A percentile compares a stretch with the other conserved stretches of the same genome.
Conservation (phyloP, 2,113 vertebrate genomes). For the Seriola aureovittata region DNA sequence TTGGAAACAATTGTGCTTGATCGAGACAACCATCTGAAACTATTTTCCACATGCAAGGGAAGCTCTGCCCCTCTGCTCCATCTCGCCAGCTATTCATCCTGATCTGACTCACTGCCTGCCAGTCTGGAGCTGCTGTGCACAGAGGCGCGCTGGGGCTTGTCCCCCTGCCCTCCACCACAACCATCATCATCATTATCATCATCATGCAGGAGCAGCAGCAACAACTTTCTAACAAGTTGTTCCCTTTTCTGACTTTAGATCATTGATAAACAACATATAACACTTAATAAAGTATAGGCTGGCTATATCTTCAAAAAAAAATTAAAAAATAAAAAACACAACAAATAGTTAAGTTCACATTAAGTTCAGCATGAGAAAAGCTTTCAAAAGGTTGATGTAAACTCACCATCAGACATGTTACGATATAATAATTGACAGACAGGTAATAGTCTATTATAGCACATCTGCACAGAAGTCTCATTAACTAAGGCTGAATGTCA, state of each 20-base stretch:
- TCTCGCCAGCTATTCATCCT: slow-evolving; percentile 45
- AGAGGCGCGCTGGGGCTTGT: slow-evolving; percentile 47
- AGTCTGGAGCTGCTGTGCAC: neutral
- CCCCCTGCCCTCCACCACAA: neutral
- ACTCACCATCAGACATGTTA: neutral
- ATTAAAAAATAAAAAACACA: neutral
- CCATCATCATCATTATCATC: neutral
- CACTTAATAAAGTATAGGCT: too few relatives aligned
- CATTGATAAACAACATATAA: neutral
- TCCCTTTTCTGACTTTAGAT: neutral
- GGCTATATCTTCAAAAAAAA: neutral
- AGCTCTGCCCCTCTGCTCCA: slow-evolving; percentile 16
- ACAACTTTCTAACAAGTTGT: neutral
- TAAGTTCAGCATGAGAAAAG: too few relatives aligned
- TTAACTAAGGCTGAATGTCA: neutral
- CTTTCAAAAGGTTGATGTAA: too few relatives aligned
- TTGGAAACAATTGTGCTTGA: slow-evolving; percentile 42
- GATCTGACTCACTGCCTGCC: slow-evolving; percentile 57
- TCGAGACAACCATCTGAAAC: neutral
- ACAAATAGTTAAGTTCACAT: too few relatives aligned
- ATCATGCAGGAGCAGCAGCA: neutral
- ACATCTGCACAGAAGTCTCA: neutral
- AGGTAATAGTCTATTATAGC: neutral
- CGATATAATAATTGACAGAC: neutral
- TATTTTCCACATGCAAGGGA: slow-evolving; percentile 53